These are phyloP conservation scores for Melikaiella ostensackeni DNA, from an alignment of 2,888 invertebrate species.

Conservation along the genomic window DNA sequence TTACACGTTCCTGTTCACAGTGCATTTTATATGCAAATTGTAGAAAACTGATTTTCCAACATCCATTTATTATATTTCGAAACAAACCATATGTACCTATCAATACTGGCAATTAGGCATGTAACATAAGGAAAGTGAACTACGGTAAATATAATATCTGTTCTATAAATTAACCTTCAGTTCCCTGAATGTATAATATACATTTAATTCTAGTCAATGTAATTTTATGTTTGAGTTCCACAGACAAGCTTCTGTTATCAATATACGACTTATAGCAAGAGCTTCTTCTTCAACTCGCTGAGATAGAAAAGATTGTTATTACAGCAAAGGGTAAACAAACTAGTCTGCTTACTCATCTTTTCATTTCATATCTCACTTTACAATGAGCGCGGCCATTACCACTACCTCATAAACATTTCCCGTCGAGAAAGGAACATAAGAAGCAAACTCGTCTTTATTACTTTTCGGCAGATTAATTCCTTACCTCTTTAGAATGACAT, in stretches of 20 bases:
- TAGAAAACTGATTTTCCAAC: conserved; percentile 5
- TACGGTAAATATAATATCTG: no score
- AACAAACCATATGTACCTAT: not conserved
- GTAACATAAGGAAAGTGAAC: not conserved
- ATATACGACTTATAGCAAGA: not conserved
- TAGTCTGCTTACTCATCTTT: not conserved
- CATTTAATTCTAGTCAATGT: not conserved
- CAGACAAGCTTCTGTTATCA: not conserved
- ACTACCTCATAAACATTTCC: conserved; percentile 20
- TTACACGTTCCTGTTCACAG: not conserved
- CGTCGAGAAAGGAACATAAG: not conserved
- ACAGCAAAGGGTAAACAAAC: not conserved
- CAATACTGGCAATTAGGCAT: not conserved
- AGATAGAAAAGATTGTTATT: conserved; percentile 12
- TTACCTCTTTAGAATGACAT: not conserved
- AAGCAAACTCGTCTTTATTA: conserved; percentile 25
- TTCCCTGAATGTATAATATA: not conserved
- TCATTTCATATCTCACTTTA: not conserved
- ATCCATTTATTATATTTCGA: not conserved
- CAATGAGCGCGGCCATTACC: conserved; percentile 2
- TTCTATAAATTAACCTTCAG: not conserved
- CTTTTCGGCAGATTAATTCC: conserved; percentile 6
- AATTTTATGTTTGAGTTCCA: not conserved
- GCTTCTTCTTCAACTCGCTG: not conserved
- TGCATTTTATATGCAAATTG: conserved; percentile 21